Evolutionary conservation across 2,113 vertebrate species (phyloP), one percentile per base, ranked within the genome.

Genomic region (Lophura nycthemera): DNA sequence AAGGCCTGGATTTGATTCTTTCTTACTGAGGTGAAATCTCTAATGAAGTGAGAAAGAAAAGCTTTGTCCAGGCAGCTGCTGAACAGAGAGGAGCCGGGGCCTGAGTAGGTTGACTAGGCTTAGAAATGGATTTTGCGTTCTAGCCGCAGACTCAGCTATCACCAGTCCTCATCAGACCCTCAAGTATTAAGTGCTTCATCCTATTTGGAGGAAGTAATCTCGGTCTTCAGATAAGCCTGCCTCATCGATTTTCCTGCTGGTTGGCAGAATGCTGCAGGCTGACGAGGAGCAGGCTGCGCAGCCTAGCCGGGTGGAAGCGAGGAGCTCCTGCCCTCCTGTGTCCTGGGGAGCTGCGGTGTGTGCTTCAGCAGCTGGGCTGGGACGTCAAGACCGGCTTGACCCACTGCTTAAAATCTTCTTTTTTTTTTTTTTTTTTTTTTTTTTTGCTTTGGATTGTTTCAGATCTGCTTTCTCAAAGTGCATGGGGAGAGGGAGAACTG

Each of bases 21-120:
- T 29, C 17, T 5, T 38, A 5, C 21, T n/a, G 36, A 57, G n/a
- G 25, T 73, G 48, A 54, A 59, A 42, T 83, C 14, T 56, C 21
- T 3, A 20, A 7, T 4, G 34, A 61, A 40, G 40, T 29, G 32
- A 61, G 36, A 63, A 47, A 4, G 42, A 36, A 71, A n/a, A 32
- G 54, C 17, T 16, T 64, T 54, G 30, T n/a, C 17, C 48, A 32
- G 43, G 60, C 36, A 27, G 29, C 4, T n/a, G 54, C 66, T 50
- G 34, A 50, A 61, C 19, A 0, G 1, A 43, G 38, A 1, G 6
- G 19, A 64, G 25, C 16, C 24, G 14, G 30, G 11, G 6, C 65
- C 14, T 29, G 19, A 70, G 34, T 11, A 43, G 14, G 30, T 65
- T 24, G 7, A 3, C 20, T 34, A 29, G 34, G 4, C 5, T 79